Evolutionary conservation across 2,797 vertebrate species (phyloP).

Genomic region (Pangasius larnaudii): DNA sequence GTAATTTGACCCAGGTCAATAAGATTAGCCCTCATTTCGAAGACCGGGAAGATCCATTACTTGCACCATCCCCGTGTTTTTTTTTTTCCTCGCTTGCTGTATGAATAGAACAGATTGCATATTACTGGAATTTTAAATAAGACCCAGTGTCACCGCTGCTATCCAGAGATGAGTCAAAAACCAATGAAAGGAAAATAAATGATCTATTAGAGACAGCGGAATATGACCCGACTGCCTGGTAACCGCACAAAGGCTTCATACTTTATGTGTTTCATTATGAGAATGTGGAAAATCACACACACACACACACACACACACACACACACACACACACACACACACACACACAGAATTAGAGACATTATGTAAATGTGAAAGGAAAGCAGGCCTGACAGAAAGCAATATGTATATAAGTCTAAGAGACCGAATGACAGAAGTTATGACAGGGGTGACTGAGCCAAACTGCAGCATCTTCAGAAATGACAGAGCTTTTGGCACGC

Average conservation of each 20-base stretch:
- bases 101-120: conserved; percentile 35
- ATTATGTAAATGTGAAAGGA: conserved; percentile 35
- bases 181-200: conserved; percentile 54
- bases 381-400: conserved; percentile 16
- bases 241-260: conserved; percentile 16
- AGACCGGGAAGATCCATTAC: neutral
- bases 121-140: conserved; percentile 44
- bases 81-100: conserved; percentile 18
- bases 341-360: conserved; percentile 21
- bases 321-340: conserved; percentile 8
- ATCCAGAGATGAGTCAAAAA: conserved; percentile 43
- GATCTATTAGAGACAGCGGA: conserved; percentile 46
- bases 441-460: neutral
- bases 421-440: conserved; percentile 21
- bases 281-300: conserved; percentile 7
- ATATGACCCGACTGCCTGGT: conserved; percentile 22
- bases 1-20: conserved; percentile 17
- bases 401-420: conserved; percentile 13
- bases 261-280: conserved; percentile 16
- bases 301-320: conserved; percentile 7
- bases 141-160: conserved; percentile 41
- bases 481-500: neutral
- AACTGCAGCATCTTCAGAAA: conserved; percentile 12
- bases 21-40: conserved; percentile 15
- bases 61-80: neutral